A percentile compares a stretch with the other conserved stretches of the same genome.
These are phyloP conservation scores for Aleiodes leptofemur DNA, from an alignment of 2,888 invertebrate species.

Conservation along the genomic window DNA sequence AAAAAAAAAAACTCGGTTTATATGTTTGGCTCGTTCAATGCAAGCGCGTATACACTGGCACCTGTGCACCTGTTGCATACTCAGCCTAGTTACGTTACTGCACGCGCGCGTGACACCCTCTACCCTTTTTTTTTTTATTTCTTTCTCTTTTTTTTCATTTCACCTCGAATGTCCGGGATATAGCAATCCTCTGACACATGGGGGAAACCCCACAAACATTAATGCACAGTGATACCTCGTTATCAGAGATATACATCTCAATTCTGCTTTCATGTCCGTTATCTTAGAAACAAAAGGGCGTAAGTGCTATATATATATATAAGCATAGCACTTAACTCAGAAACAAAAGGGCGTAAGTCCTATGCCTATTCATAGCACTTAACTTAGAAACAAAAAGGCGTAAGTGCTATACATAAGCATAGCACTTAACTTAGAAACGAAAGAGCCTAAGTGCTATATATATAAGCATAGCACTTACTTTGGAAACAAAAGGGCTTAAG, in stretches of 20 bases:
- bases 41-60: slow-evolving; percentile 23
- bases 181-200: slow-evolving; percentile 48
- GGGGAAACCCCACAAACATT: slow-evolving; percentile 41
- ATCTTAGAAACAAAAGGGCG: background rate
- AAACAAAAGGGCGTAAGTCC: too few relatives aligned
- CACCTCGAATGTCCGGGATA: slow-evolving; percentile 7
- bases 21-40: slow-evolving; percentile 19
- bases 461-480: too few relatives aligned
- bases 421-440: too few relatives aligned
- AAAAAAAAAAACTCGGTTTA: slow-evolving; percentile 26
- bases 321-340: background rate
- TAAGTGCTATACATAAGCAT: too few relatives aligned
- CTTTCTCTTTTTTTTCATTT: background rate
- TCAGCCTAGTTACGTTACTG: slow-evolving; percentile 48
- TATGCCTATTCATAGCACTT: too few relatives aligned
- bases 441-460: too few relatives aligned
- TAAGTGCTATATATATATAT: too few relatives aligned
- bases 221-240: slow-evolving; percentile 4
- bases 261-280: slow-evolving; percentile 6
- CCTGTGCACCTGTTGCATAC: slow-evolving; percentile 54
- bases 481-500: too few relatives aligned
- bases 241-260: slow-evolving; percentile 40
- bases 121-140: background rate
- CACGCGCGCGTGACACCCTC: slow-evolving; percentile 23
- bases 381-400: too few relatives aligned